These are phyloP conservation scores for Drepanosiphum platanoidis DNA, from an alignment of 2,888 invertebrate species.

Conservation along the genomic window DNA sequence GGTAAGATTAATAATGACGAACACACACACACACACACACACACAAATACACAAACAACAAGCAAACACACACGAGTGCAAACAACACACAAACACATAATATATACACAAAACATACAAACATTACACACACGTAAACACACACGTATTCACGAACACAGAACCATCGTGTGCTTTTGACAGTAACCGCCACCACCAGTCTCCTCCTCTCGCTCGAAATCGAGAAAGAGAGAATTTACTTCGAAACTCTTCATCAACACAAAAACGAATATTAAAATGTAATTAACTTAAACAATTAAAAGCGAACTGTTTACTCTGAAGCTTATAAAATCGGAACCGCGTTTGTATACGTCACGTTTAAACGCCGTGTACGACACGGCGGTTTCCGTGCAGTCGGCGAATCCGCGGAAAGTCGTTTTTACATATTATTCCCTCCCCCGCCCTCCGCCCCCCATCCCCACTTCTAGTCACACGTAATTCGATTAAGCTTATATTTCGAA, in stretches of 20 bases:
- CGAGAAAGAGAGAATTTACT: conserved; percentile 14
- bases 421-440: not conserved
- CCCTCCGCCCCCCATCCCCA: not conserved
- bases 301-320: conserved; percentile 60
- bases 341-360: conserved; percentile 1
- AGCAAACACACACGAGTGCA: not conserved
- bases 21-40: not conserved
- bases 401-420: conserved; percentile 16
- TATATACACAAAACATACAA: not conserved
- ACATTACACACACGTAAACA: not conserved
- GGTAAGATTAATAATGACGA: conserved; percentile 75
- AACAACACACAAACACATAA: not conserved
- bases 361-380: not conserved
- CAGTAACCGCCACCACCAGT: conserved; percentile 19
- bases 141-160: conserved; percentile 8
- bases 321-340: conserved; percentile 23
- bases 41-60: not conserved
- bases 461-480: conserved; percentile 14
- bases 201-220: conserved; percentile 1
- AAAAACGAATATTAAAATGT: conserved; percentile 4
- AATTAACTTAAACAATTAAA: conserved; percentile 51
- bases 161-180: conserved; percentile 31
- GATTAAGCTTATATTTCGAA: conserved; percentile 38
- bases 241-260: conserved; percentile 34
- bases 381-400: conserved; percentile 11